phyloP scores from a whole-genome alignment of 1,140 invertebrate genomes.

The Microvelia longipes region DNA sequence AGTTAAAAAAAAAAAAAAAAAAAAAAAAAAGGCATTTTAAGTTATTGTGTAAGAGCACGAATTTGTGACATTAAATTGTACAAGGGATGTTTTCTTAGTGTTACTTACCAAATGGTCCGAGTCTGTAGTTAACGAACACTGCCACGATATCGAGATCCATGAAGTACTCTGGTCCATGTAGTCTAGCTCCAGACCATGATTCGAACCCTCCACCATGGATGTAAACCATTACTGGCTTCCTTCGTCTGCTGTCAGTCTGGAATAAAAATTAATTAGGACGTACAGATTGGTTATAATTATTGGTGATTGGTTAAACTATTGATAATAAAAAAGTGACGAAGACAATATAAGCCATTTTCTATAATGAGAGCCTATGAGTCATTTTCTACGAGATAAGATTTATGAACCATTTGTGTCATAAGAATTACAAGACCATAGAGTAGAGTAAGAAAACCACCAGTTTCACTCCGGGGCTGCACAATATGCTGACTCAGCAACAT shows the following conservation, averaged over 20 bases:
- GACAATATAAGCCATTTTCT: neutral
- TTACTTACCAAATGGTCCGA: constrained; percentile 33
- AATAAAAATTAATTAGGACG: neutral
- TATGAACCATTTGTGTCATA: no score
- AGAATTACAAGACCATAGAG: no score
- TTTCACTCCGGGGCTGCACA: no score
- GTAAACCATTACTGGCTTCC: constrained; percentile 1
- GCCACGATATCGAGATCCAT: constrained; percentile 37
- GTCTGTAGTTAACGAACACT: constrained; percentile 41
- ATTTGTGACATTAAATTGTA: no score
- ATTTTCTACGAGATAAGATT: neutral
- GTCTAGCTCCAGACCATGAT: constrained; percentile 13
- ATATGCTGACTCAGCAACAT: no score
- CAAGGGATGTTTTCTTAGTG: no score
- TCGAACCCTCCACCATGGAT: constrained; percentile 2
- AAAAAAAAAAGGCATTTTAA: no score
- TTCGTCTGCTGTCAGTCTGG: neutral
- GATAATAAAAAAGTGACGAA: neutral
- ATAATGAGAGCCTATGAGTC: neutral
- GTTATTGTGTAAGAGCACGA: no score
- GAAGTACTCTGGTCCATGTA: constrained; percentile 32
- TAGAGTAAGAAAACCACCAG: no score
- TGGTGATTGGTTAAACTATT: neutral
- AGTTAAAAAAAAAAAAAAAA: no score
- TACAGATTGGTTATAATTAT: neutral